Evolutionary conservation across 2,113 vertebrate genomes (phyloP).

Genomic region (Gymnogyps californianus): DNA sequence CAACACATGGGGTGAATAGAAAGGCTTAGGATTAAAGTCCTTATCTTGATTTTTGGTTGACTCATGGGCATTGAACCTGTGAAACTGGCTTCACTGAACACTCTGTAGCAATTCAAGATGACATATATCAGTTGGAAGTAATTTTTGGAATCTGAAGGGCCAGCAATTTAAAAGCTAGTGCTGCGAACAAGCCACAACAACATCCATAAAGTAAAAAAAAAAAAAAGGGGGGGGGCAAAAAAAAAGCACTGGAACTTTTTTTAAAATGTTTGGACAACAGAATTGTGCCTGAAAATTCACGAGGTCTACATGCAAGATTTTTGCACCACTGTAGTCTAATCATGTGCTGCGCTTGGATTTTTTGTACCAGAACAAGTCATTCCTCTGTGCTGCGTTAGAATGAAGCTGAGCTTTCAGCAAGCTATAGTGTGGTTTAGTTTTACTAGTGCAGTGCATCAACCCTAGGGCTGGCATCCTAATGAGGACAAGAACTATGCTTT

Average conservation of each 20-base stretch:
- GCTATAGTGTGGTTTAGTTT: background rate
- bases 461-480: slow-evolving; percentile 10
- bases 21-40: background rate
- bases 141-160: background rate
- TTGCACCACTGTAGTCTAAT: background rate
- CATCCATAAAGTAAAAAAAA: background rate
- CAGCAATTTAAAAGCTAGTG: background rate
- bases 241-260: background rate
- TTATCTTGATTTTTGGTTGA: background rate
- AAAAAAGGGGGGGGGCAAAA: no score
- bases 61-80: background rate
- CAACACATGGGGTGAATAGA: background rate
- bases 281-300: background rate
- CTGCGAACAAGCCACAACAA: background rate
- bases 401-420: background rate
- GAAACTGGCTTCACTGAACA: background rate
- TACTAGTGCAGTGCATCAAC: slow-evolving; percentile 8
- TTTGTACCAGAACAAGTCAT: background rate
- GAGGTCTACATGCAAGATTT: background rate
- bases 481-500: slow-evolving; percentile 29
- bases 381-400: background rate
- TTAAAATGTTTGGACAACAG: background rate
- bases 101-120: background rate
- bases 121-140: background rate
- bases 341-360: background rate